phyloP scores from a whole-genome alignment of 2,888 invertebrate species.

The Diaphora mendica region DNA sequence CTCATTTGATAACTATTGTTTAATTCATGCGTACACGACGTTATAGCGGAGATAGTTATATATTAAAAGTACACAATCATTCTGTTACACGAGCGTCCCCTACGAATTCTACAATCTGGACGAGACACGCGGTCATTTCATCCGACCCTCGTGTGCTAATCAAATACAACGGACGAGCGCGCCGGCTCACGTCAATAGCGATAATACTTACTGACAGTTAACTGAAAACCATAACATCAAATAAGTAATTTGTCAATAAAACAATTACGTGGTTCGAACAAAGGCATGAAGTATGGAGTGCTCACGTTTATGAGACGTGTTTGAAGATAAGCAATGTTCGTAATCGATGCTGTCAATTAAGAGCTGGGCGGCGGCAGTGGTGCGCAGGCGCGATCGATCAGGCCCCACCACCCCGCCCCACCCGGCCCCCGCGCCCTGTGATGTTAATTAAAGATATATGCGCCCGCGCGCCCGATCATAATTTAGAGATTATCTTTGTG shows the following conservation, averaged over 20 bases:
- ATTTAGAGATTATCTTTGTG: conserved; percentile 59
- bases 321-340: conserved; percentile 39
- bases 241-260: conserved; percentile 28
- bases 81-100: neutral
- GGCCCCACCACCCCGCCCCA: conserved; percentile 25
- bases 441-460: conserved; percentile 77
- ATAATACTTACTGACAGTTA: conserved; percentile 13
- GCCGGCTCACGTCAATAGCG: neutral
- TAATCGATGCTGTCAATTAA: conserved; percentile 67
- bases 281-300: conserved; percentile 21
- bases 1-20: conserved; percentile 23
- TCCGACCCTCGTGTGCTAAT: neutral
- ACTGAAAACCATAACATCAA: conserved; percentile 13
- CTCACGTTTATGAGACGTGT: conserved; percentile 27
- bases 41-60: neutral
- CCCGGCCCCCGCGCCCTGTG: conserved; percentile 40
- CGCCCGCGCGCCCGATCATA: conserved; percentile 56
- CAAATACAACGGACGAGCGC: too few relatives aligned
- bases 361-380: conserved; percentile 32
- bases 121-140: conserved; percentile 9
- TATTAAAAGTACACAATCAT: conserved; percentile 15
- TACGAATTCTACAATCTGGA: neutral
- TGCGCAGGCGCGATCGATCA: conserved; percentile 62
- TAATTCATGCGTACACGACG: conserved; percentile 11
- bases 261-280: conserved; percentile 26